Base-by-base conservation (phyloP, 2,113 vertebrate species). In the Cololabis saira region DNA sequence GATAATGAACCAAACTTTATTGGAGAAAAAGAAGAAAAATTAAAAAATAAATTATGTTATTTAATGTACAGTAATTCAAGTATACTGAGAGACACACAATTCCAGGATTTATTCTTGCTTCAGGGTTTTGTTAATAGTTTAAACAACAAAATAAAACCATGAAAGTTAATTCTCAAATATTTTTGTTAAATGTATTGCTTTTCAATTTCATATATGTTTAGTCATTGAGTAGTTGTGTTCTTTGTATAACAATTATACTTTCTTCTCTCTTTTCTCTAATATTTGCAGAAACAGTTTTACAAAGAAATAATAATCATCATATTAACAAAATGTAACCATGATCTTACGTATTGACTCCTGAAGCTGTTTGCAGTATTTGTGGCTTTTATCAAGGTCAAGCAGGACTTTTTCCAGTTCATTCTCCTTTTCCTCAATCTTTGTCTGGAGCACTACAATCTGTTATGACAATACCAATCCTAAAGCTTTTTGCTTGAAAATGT, bases 331-430 rank as follows among this genome's bases (percentile, higher is more conserved):
- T 30, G 0, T 53, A 18, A 61, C 62, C 14, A 8, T 40, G 11
- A 49, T 67, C 92, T 92, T 94, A 98, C 97, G 86, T 94, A 88
- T 91, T 83, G 88, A 81, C 83, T 95, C 91, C 63, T 93, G 78
- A 57, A 96, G 92, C 6, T 87, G 85, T 76, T 76, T 87, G 85
- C 89, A 90, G 52, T 85, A 87, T 47, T 91, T 86, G 70, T 89
- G 87, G 42, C 91, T 92, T 79, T 95, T 92, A 47, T 93, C 76
- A 19, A 98, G 82, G 40, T 93, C 86, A 79, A 84, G 68, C 30
- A 85, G 87, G 54, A 94, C 65, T 41, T 93, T 87, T 80, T 89
- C 85, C 17, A 95, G 86, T 61, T 94, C 76, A 49, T 63, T 76
- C 70, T 96, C 93, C 79, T 93, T 95, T 50, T 95, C 90, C 68